Percentiles rank a stretch among this genome's conserved stretches.
Conservation (phyloP, 2,888 invertebrate genomes). For the Habroteleia sp. region DNA sequence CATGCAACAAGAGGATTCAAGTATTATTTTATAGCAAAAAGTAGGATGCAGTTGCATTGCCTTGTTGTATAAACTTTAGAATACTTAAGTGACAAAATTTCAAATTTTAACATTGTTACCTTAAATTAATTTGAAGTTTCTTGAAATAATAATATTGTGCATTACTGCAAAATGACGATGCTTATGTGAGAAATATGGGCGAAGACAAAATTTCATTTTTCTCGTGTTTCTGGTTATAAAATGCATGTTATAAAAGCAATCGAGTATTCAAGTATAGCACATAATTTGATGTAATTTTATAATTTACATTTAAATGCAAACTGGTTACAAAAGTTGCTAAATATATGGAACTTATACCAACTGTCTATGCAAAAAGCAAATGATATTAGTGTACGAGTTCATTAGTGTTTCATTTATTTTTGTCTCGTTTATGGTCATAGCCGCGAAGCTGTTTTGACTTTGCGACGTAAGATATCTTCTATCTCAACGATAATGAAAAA, state of each 20-base stretch:
- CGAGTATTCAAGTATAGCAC: not conserved
- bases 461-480: conserved; percentile 23
- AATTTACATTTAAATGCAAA: conserved; percentile 32
- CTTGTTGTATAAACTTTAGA: too few relatives aligned
- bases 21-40: conserved; percentile 46
- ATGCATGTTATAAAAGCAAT: conserved; percentile 7
- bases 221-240: too few relatives aligned
- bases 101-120: too few relatives aligned
- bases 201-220: too few relatives aligned
- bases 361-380: conserved; percentile 27
- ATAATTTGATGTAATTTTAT: conserved; percentile 1
- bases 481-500: conserved; percentile 32
- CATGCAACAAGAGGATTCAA: too few relatives aligned
- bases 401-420: conserved; percentile 43
- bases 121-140: too few relatives aligned
- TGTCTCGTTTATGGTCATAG: conserved; percentile 32
- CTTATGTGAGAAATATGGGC: not conserved
- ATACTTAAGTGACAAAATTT: too few relatives aligned
- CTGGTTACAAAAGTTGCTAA: conserved; percentile 38
- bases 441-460: conserved; percentile 24
- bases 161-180: not conserved
- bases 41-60: too few relatives aligned
- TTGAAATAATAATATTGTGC: too few relatives aligned
- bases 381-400: conserved; percentile 41
- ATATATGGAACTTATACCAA: conserved; percentile 28